phyloP scores from a whole-genome alignment of 2,888 invertebrate genomes.

The Clunio marinus region DNA sequence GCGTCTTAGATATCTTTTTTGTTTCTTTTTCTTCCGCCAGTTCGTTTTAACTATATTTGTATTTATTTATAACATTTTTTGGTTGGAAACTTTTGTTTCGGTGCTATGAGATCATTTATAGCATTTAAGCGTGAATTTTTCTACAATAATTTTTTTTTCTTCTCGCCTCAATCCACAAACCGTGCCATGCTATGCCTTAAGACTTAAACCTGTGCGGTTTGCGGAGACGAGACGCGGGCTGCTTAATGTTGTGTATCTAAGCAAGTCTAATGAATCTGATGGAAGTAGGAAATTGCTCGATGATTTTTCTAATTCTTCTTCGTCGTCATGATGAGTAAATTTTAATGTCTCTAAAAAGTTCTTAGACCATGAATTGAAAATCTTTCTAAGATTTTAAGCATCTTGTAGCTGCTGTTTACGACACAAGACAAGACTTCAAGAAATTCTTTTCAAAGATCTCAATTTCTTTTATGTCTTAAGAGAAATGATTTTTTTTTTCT shows the following conservation, averaged over 20 bases:
- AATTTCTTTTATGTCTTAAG: too few species aligned
- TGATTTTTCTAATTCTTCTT: not conserved
- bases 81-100: conserved; percentile 8
- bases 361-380: too few species aligned
- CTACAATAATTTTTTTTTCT: conserved; percentile 45
- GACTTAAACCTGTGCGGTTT: conserved; percentile 43
- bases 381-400: too few species aligned
- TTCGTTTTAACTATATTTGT: conserved; percentile 22
- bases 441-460: too few species aligned
- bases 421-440: too few species aligned
- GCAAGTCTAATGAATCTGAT: conserved; percentile 18
- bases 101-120: conserved; percentile 31
- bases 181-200: not conserved
- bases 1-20: not conserved
- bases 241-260: conserved; percentile 43
- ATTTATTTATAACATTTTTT: conserved; percentile 34
- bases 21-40: not conserved
- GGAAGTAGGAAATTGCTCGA: conserved; percentile 12
- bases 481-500: too few species aligned
- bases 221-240: conserved; percentile 47
- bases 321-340: too few species aligned
- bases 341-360: too few species aligned
- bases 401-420: too few species aligned
- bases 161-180: conserved; percentile 48
- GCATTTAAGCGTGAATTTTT: conserved; percentile 30